Percentiles rank a stretch among this genome's conserved stretches.
Conservation (phyloP, 2,113 vertebrate genomes). For the Burhinus bistriatus region DNA sequence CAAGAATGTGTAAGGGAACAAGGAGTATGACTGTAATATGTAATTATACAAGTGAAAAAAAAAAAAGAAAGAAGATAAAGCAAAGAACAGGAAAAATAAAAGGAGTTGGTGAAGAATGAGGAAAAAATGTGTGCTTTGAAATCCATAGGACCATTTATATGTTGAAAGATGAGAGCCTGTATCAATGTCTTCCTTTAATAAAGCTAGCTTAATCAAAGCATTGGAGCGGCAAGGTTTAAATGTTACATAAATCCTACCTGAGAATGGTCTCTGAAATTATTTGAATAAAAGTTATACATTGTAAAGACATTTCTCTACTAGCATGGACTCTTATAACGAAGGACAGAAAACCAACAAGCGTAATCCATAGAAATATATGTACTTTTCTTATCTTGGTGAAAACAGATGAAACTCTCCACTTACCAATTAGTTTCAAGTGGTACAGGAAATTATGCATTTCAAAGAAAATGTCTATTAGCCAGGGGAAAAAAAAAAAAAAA, state of each 20-base stretch:
- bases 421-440: neutral
- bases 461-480: neutral
- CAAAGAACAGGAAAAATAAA: neutral
- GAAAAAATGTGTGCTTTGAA: neutral
- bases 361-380: neutral
- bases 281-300: neutral
- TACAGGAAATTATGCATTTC: neutral
- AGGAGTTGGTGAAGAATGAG: neutral
- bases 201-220: neutral
- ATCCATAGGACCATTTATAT: neutral
- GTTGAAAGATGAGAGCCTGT: neutral
- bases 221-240: neutral
- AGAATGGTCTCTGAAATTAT: neutral
- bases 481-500: neutral
- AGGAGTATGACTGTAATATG: neutral
- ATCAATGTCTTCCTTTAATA: neutral
- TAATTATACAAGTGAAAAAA: neutral
- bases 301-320: neutral
- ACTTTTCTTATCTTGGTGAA: neutral
- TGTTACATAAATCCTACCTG: neutral
- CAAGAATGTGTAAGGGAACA: neutral
- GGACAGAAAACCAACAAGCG: neutral
- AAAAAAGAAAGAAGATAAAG: neutral
- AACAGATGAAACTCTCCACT: neutral
- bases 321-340: neutral